Conservation (phyloP, 2,888 invertebrate genomes). For the Epicampocera succincta region DNA sequence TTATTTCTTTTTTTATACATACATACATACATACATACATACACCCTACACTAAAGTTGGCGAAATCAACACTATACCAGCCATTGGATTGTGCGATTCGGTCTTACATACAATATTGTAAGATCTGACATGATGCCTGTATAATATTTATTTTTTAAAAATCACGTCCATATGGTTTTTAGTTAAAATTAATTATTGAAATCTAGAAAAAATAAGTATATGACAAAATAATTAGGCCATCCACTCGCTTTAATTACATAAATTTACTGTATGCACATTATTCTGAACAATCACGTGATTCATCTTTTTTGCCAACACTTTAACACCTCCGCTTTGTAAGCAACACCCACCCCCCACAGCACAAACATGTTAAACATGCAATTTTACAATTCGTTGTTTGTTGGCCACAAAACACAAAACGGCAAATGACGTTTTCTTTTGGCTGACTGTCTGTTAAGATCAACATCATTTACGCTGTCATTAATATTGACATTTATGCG, state of each 20-base stretch:
- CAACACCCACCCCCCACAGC: not conserved
- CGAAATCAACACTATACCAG: too few relatives aligned
- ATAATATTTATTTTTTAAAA: too few relatives aligned
- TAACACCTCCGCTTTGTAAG: constrained; percentile 55
- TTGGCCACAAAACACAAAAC: not conserved
- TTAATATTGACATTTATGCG: constrained; percentile 20
- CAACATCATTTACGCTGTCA: constrained; percentile 5
- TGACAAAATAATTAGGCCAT: constrained; percentile 45
- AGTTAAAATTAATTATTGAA: too few relatives aligned
- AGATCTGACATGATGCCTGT: too few relatives aligned
- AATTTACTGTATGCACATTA: not conserved
- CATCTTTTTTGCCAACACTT: constrained; percentile 55
- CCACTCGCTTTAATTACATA: not conserved
- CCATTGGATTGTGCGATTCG: too few relatives aligned
- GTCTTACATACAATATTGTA: too few relatives aligned
- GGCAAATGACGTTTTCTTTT: not conserved
- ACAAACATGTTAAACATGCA: constrained; percentile 44
- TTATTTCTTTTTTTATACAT: too few relatives aligned
- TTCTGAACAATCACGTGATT: constrained; percentile 48
- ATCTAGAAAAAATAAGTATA: not conserved
- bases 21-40: too few relatives aligned
- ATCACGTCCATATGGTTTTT: too few relatives aligned
- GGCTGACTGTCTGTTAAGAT: not conserved
- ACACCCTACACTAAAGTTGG: too few relatives aligned
- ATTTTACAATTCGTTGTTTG: constrained; percentile 13